Evolutionary conservation across 2,113 vertebrate species (phyloP), one percentile per base, ranked within the genome.

Genomic region (Centrocercus urophasianus): DNA sequence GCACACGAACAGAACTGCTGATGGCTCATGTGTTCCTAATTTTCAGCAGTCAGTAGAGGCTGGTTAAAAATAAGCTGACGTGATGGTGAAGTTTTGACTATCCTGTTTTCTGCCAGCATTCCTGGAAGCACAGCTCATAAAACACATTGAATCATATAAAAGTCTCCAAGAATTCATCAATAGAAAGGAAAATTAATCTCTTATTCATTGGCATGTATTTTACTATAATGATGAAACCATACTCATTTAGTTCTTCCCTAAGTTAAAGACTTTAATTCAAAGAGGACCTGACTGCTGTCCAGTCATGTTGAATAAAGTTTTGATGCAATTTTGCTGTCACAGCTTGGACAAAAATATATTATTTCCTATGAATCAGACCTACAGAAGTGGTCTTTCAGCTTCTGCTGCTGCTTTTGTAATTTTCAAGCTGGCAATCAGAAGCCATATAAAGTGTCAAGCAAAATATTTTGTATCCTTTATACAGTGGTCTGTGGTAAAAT

Each of bases 221-320:
- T 85, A n/a, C 69, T 81, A 5, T 86, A 88, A 93, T 72, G 82
- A 90, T 83, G 73, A 96, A 93, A 91, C n/a, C 79, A 72, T 38
- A 54, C 40, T 88, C 61, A 50, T 89, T 66, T 21, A 36, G 43
- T 79, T 77, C 50, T 91, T 83, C 75, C 83, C 61, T 60, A 95
- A 95, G 72, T 64, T 91, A 47, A 91, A 77, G 88, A 75, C n/a
- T 81, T 92, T 78, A 90, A 84, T 90, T 88, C 73, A 84, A 93
- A 92, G 89, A 94, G 40, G 42, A 93, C 72, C 79, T 93, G 94
- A 94, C 76, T 91, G 88, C 94, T 96, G 83, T 93, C 76, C 52
- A 91, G 89, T 95, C 85, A 69, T 88, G 65, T 81, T 94, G 88
- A 90, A 65, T 91, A 95, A 91, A 13, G 3, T 91, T 96, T 93